phyloP scores from a whole-genome alignment of 2,888 invertebrate species.

The Brenthis ino region DNA sequence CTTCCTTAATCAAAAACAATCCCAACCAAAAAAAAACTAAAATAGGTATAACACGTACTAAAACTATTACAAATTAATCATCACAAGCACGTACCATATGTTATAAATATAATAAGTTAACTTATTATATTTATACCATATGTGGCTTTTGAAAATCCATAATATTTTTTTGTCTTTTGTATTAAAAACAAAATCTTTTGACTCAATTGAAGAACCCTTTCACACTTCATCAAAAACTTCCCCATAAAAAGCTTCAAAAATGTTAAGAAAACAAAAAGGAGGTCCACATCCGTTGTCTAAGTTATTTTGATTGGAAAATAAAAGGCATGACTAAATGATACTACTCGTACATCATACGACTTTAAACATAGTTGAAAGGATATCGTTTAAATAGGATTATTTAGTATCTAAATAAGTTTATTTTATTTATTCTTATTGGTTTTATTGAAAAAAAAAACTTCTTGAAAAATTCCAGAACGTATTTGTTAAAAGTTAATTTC shows the following conservation, averaged over 20 bases:
- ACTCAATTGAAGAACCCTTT: slow-evolving; percentile 75
- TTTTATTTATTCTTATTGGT: no score
- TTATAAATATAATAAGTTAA: neutral
- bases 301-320: slow-evolving; percentile 80
- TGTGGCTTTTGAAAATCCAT: neutral
- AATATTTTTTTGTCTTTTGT: slow-evolving; percentile 31
- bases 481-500: no score
- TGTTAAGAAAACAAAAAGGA: slow-evolving; percentile 58
- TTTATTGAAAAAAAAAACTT: neutral
- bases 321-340: slow-evolving; percentile 66
- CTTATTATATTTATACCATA: no score
- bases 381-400: no score
- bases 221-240: slow-evolving; percentile 74
- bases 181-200: slow-evolving; percentile 55
- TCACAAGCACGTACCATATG: slow-evolving; percentile 15
- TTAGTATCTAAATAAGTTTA: no score
- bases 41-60: no score
- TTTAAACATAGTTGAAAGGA: slow-evolving; percentile 14
- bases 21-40: no score
- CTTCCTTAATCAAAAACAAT: no score
- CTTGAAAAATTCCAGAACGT: neutral
- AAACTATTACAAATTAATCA: neutral
- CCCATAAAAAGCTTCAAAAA: slow-evolving; percentile 55
- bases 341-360: slow-evolving; percentile 25
- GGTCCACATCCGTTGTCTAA: slow-evolving; percentile 66